Base-by-base conservation (phyloP, 2,797 vertebrate species). In the Clamator glandarius region DNA sequence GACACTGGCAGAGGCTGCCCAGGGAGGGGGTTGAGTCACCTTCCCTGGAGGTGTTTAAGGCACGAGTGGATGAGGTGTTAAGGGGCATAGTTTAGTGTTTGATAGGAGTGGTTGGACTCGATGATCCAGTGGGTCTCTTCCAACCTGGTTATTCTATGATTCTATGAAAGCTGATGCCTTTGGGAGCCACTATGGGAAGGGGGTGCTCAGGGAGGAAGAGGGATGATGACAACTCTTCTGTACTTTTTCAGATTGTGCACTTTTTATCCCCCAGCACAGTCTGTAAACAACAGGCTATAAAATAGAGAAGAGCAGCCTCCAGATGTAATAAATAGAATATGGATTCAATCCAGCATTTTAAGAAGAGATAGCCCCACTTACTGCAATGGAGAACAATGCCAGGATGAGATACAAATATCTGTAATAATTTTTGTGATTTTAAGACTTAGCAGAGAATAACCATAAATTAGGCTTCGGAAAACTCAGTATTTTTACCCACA, bases 241-340 rank as follows among this genome's bases (percentile, higher is more conserved):
- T 23, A 39, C 28, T 85, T 94, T 73, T 93, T 93, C 52, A 85
- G 62, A 48, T 4, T 75, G 51, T 59, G 41, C 31, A 73, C 68
- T 90, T 89, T 87, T 74, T 68, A 78, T 77, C 14, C 23, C 55
- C 61, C 28, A 2, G 1, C 46, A 69, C 24, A 79, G 57, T 91
- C 90, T 62, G 7, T 64, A 97, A 96, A 93, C 73, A 95, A 78
- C 85, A 84, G 85, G 78, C 80, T 93, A 50, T 91, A 93, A 97
- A 97, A 80, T 25, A 92, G 16, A 92, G 54, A 84, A 87, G 39
- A 87, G 50, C 91, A 86, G 59, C 42, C 62, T 69, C 80, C 78
- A 84, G 84, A 94, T 1, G 3, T 85, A 91, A 96, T 93, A 97
- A 96, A 95, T 90, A 94, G 79, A 97, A 93, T 76, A 84, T 94